These are phyloP conservation scores for Phasia obesa DNA, from an alignment of 2,888 invertebrate genomes.

Conservation along the genomic window DNA sequence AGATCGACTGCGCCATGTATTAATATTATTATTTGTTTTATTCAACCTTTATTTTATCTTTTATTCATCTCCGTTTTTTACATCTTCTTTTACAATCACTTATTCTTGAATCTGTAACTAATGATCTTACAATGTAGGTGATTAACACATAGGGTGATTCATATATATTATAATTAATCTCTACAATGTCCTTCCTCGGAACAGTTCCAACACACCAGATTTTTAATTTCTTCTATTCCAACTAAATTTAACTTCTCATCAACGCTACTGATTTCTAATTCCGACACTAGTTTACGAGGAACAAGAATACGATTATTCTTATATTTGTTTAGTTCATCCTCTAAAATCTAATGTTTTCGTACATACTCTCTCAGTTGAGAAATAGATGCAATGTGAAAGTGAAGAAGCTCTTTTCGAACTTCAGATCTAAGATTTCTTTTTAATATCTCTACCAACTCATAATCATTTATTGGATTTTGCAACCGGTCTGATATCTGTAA, in stretches of 20 bases:
- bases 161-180: too few species aligned
- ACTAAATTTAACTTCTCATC: neutral
- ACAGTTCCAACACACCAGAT: neutral
- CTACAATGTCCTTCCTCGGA: neutral
- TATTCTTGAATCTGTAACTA: too few species aligned
- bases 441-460: constrained; percentile 8
- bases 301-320: neutral
- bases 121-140: too few species aligned
- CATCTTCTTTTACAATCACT: too few species aligned
- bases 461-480: neutral
- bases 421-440: neutral
- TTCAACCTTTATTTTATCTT: too few species aligned
- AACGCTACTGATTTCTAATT: neutral
- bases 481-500: neutral
- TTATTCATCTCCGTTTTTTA: too few species aligned
- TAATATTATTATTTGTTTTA: too few species aligned
- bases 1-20: too few species aligned
- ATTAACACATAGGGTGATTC: too few species aligned
- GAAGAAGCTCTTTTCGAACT: neutral
- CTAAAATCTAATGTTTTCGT: neutral
- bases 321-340: neutral
- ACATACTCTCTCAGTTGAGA: neutral
- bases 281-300: neutral
- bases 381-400: neutral
- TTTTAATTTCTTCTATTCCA: neutral